Percentiles rank a stretch among this genome's conserved stretches.
phyloP scores from a whole-genome alignment of 2,888 invertebrate genomes.

The Spisula solida region DNA sequence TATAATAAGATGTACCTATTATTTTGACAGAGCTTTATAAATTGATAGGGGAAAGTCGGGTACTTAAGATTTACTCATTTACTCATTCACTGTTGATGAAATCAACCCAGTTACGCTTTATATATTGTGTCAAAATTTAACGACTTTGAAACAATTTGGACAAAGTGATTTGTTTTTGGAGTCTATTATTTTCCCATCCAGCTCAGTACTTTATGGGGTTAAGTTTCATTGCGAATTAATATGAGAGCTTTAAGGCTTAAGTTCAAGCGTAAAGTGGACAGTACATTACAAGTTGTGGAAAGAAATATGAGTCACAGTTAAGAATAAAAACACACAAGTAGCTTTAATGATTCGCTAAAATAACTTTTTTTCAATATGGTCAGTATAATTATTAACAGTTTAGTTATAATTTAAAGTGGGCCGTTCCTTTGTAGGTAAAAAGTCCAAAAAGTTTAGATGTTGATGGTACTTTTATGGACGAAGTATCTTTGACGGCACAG shows the following conservation, averaged over 20 bases:
- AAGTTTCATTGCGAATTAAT: slow-evolving; percentile 46
- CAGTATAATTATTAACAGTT: too few species aligned
- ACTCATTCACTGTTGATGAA: slow-evolving; percentile 51
- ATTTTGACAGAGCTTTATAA: slow-evolving; percentile 52
- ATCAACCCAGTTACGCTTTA: slow-evolving; percentile 47
- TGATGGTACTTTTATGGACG: too few species aligned
- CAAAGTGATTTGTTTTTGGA: slow-evolving; percentile 42
- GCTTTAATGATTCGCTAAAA: too few species aligned
- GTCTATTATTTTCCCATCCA: slow-evolving; percentile 37
- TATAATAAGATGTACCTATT: slow-evolving; percentile 61
- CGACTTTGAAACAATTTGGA: slow-evolving; percentile 48
- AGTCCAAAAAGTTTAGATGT: too few species aligned
- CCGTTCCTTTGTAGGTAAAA: too few species aligned
- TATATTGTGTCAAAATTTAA: slow-evolving; percentile 64
- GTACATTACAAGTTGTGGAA: not conserved
- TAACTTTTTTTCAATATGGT: too few species aligned
- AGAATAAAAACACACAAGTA: not conserved
- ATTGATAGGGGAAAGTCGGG: slow-evolving; percentile 53
- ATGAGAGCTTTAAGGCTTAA: not conserved
- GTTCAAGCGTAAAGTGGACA: not conserved
- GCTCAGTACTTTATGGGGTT: slow-evolving; percentile 23
- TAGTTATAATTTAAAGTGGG: too few species aligned
- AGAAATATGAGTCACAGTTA: not conserved
- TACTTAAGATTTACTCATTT: slow-evolving; percentile 55
- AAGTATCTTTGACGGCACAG: too few species aligned